A percentile compares a stretch with the other conserved stretches of the same genome.
Conservation (phyloP, 37 sponge, comb jelly and placozoan genomes). For the Beroe ovata region DNA sequence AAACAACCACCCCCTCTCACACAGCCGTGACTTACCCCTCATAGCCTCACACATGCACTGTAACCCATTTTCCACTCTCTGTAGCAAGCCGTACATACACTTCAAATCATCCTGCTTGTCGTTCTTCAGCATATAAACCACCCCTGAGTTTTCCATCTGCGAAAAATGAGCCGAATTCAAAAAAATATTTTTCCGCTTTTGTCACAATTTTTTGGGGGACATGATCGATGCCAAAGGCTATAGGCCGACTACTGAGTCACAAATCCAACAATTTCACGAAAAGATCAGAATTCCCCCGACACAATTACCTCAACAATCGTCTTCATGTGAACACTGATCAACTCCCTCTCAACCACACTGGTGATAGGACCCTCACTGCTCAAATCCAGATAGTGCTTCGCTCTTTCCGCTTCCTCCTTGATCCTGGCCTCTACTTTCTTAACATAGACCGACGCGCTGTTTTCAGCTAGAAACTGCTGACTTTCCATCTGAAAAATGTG, state of each 20-base stretch:
- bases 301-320: conserved; percentile 89
- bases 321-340: conserved; percentile 90
- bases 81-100: conserved; percentile 90
- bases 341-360: conserved; percentile 91
- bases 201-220: no score
- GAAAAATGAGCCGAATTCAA: no score
- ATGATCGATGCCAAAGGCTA: no score
- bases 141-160: conserved; percentile 98
- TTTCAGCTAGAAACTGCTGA: conserved; percentile 93
- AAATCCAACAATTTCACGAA: no score
- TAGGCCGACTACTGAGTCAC: no score
- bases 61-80: conserved; percentile 86
- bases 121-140: conserved; percentile 95
- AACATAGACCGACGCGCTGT: conserved; percentile 96
- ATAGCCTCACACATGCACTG: conserved; percentile 76
- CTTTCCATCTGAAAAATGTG: conserved; percentile 80
- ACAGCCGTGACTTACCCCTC: conserved; percentile 66
- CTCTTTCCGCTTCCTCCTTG: conserved; percentile 89
- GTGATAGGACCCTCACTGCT: conserved; percentile 87
- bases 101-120: conserved; percentile 80
- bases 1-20: no score
- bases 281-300: no score
- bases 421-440: conserved; percentile 93
- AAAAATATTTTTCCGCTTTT: no score
- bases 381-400: conserved; percentile 89